Conservation (phyloP, 2,797 vertebrate genomes). For the Hydrophis major region DNA sequence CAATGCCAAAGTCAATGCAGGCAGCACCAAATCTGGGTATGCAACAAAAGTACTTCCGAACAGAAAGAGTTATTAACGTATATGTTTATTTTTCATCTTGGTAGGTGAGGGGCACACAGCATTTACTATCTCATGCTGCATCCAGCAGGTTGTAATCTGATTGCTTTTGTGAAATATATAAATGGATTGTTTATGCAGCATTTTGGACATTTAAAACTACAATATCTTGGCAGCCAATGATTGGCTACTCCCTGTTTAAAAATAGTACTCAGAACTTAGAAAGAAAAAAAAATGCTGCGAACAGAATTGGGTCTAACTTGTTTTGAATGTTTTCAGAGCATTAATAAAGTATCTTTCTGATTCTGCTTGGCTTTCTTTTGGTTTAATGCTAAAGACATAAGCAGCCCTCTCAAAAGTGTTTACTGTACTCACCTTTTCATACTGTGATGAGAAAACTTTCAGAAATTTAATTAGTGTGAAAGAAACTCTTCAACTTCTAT, state of each 20-base stretch:
- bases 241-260: neutral
- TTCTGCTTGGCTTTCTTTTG: neutral
- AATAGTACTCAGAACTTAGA: constrained; percentile 14
- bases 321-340: neutral
- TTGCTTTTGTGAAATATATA: neutral
- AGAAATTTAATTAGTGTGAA: neutral
- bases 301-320: neutral
- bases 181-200: neutral
- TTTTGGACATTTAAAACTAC: neutral
- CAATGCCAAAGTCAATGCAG: no score
- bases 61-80: neutral
- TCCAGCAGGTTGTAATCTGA: neutral
- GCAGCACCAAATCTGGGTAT: no score
- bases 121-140: neutral
- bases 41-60: no score
- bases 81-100: neutral
- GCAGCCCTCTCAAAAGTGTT: neutral
- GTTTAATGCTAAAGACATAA: neutral
- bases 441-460: neutral
- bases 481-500: neutral
- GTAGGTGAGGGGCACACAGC: neutral
- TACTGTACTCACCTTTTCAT: neutral
- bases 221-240: no score
- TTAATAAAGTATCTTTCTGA: neutral
- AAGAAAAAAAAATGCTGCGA: neutral